Evolutionary conservation across 2,113 vertebrate genomes (phyloP).

Genomic region (Lanius collurio): DNA sequence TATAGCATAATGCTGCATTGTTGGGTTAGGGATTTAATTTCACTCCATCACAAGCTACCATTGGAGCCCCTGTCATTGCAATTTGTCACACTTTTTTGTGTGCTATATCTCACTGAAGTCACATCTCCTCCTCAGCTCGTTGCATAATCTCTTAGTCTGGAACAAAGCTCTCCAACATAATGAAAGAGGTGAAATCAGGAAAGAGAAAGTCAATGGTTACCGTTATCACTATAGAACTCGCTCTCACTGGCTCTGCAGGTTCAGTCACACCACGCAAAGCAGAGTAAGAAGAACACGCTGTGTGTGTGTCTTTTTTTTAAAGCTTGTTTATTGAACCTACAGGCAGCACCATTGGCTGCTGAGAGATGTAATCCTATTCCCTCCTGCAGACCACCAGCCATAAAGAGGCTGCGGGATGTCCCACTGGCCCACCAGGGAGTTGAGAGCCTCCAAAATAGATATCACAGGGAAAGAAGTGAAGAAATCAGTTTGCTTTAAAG

Average conservation of each 20-base stretch:
- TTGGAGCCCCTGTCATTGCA: slow-evolving; percentile 75
- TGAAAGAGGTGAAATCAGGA: slow-evolving; percentile 69
- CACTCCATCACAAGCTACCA: slow-evolving; percentile 79
- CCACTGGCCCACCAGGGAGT: slow-evolving; percentile 19
- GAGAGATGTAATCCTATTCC: slow-evolving; percentile 59
- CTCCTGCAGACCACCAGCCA: slow-evolving; percentile 64
- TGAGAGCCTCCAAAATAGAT: slow-evolving; percentile 63
- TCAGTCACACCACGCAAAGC: slow-evolving; percentile 49
- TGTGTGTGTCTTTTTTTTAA: not conserved
- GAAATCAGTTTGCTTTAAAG: slow-evolving; percentile 57
- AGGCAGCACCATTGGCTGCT: slow-evolving; percentile 66
- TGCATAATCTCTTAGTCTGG: slow-evolving; percentile 74
- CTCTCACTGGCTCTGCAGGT: slow-evolving; percentile 57
- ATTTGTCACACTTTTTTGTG: slow-evolving; percentile 83
- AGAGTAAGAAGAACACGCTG: slow-evolving; percentile 55
- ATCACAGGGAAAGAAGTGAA: slow-evolving; percentile 55
- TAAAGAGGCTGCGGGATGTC: slow-evolving; percentile 16
- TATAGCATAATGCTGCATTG: slow-evolving; percentile 77
- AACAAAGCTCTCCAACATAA: slow-evolving; percentile 73
- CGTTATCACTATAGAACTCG: slow-evolving; percentile 58
- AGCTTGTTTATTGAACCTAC: slow-evolving; percentile 52
- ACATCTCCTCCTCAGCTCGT: slow-evolving; percentile 51
- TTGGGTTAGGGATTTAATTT: slow-evolving; percentile 79
- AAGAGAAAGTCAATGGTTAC: slow-evolving; percentile 69
- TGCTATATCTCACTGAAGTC: slow-evolving; percentile 80